Evolutionary conservation across 2,888 invertebrate species (phyloP), one percentile per base, ranked within the genome.

Genomic region (Tetragonisca angustula): DNA sequence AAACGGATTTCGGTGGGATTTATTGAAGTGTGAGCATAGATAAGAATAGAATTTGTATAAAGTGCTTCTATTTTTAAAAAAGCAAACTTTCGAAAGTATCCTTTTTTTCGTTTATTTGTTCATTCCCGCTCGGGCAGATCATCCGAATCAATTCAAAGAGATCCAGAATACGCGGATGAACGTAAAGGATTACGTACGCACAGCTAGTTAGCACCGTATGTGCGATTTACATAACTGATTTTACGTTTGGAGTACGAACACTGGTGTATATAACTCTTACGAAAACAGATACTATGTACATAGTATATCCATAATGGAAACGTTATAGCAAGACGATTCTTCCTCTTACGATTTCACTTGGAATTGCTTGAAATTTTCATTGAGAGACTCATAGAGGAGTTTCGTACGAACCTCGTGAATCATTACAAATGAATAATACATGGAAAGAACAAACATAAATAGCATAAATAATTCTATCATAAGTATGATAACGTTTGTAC

Each of bases 141-240:
- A n/a, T 43, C 19, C 36, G 21, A n/a, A 76, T 36, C 3, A 27
- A 24, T 32, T 59, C 24, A 52, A 64, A 65, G 43, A 64, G 50
- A 69, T 32, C 19, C 32, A 6, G 9, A 64, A 54, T 19, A 24
- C 17, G 50, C 56, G 6, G 11, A 24, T 19, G 17, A 19, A 43
- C 17, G 21, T 17, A 36, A 52, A 5, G 17, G 17, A 52, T 32
- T 50, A 27, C 50, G 36, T 52, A 43, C n/a, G n/a, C 21, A 27
- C 27, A 27, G 19, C 36, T 68, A 61, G 9, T 67, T 73, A 27
- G 15, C 24, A 2, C 11, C 4, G n/a, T 49, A 65, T 54, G n/a
- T 32, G n/a, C 19, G 61, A 79, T 68, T 68, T 68, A 68, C 75
- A 68, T 43, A 52, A 61, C 50, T 61, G 59, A 79, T 79, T 75